Evolutionary conservation across 2,888 invertebrate genomes (phyloP), one percentile per base, ranked within the genome.

Genomic region (Hirtodrosophila confusa): DNA sequence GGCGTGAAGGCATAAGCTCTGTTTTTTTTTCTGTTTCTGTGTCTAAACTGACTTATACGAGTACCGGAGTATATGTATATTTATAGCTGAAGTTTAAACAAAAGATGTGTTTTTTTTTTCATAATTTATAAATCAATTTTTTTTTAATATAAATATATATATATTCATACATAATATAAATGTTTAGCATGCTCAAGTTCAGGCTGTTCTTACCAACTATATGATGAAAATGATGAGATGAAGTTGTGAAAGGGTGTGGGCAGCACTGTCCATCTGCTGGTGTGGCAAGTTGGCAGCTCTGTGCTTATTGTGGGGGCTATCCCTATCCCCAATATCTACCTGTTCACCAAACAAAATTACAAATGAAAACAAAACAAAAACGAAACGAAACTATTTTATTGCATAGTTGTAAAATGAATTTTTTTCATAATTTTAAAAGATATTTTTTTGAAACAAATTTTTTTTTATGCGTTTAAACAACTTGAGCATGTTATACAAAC

Each of bases 401-500:
- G 39, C 58, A 61, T 75, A 70, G 70, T 55, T 74, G 64, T 37
- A 70, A 75, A 75, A 63, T 27, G 31, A 51, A 57, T 74, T 74
- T 75, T 78, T 78, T 78, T 75, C 64, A 65, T 75, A 77, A 57
- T 69, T 73, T 53, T 78, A 69, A 75, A 31, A 45, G 31, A 62
- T 39, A 53, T n/a, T 48, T 75, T 80, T 69, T 60, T 61, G 29
- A 69, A 69, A 69, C 40, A 31, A 41, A 29, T 51, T 60, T 73
- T 80, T 69, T 74, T 78, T 60, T 57, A 75, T 48, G 31, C 49
- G 57, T 56, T 65, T 65, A 75, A 64, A 66, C 54, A 67, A 72
- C 86, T 85, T 87, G 87, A 85, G 87, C 83, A 82, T 82, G 87
- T 73, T 76, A 47, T 4, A 71, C 61, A 61, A 35, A 74, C 39